Base-by-base conservation (phyloP, 2,113 vertebrate genomes). In the Bubo scandiacus region DNA sequence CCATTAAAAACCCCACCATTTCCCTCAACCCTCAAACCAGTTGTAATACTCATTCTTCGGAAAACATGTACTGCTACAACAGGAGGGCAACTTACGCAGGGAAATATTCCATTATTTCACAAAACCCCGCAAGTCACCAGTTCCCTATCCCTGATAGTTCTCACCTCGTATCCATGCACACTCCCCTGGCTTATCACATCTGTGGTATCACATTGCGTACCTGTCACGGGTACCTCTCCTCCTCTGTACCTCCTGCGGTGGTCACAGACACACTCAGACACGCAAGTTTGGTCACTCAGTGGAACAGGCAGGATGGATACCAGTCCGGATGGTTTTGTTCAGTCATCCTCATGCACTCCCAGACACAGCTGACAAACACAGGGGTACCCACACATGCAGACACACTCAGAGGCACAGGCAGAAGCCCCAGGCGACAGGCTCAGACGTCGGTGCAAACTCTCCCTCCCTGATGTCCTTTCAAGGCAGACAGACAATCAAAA, bases 261-360 rank as follows among this genome's bases (percentile, higher is more conserved):
- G 9, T 90, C 93, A 71, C 84, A 97, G 70, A 23, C 91, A 83
- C 49, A 42, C 79, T 86, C 93, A 88, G 34, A 55, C 92, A 68
- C 2, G 1, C 88, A 61, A n/a, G 40, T 12, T 42, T 5, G 27
- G 62, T 42, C 87, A 72, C 67, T 16, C 65, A 42, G 27, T 11
- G 49, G 26, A 42, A 25, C 51, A 71, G 72, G 45, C 5, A 18
- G 51, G 52, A 40, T 70, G 58, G 67, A 17, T 10, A 70, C 34
- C 36, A 55, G 42, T 10, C 40, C 63, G 66, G 40, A 20, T 43
- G 59, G 21, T 45, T 71, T 61, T 86, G 15, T 49, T 80, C 89
- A 92, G 70, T 32, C 89, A 92, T 38, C 45, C 83, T 30, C 86
- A 54, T 5, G 38, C 85, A 32, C 22, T 59, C 74, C 61, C 83